Conservation (phyloP, 2,888 invertebrate genomes). For the Dimorphilus gyrociliatus region DNA sequence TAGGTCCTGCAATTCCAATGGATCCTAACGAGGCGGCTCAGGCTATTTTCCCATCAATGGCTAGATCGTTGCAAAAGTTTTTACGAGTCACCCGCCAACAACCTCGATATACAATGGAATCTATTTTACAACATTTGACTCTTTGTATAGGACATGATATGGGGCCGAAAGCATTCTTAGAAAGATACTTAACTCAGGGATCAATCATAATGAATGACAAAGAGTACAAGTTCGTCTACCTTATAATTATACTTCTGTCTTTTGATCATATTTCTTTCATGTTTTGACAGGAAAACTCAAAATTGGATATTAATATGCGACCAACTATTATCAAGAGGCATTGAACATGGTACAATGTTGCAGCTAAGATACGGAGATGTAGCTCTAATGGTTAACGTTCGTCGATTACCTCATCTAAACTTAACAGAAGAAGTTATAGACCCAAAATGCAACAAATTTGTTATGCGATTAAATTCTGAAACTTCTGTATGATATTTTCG, state of each 20-base stretch:
- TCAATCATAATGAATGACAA: slow-evolving; percentile 42
- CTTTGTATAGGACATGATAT: slow-evolving; percentile 81
- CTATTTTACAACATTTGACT: slow-evolving; percentile 73
- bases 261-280: no score
- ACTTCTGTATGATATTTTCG: slow-evolving; percentile 67
- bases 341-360: slow-evolving; percentile 67
- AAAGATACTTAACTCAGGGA: slow-evolving; percentile 70
- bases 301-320: slow-evolving; percentile 92
- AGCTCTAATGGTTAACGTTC: slow-evolving; percentile 68
- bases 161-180: slow-evolving; percentile 79
- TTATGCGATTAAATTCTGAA: slow-evolving; percentile 79
- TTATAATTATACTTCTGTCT: no score
- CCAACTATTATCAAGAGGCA: slow-evolving; percentile 66
- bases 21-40: slow-evolving; percentile 91
- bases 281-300: no score
- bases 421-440: slow-evolving; percentile 88
- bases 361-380: slow-evolving; percentile 69
- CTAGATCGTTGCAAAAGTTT: slow-evolving; percentile 86
- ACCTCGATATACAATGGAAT: slow-evolving; percentile 82
- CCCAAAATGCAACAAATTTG: slow-evolving; percentile 86
- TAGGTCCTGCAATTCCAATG: slow-evolving; percentile 59
- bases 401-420: slow-evolving; percentile 76
- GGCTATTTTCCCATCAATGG: slow-evolving; percentile 91
- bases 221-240: no score
- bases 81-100: slow-evolving; percentile 86